Conservation (phyloP, 2,797 vertebrate genomes). For the Arnoldichthys spilopterus region DNA sequence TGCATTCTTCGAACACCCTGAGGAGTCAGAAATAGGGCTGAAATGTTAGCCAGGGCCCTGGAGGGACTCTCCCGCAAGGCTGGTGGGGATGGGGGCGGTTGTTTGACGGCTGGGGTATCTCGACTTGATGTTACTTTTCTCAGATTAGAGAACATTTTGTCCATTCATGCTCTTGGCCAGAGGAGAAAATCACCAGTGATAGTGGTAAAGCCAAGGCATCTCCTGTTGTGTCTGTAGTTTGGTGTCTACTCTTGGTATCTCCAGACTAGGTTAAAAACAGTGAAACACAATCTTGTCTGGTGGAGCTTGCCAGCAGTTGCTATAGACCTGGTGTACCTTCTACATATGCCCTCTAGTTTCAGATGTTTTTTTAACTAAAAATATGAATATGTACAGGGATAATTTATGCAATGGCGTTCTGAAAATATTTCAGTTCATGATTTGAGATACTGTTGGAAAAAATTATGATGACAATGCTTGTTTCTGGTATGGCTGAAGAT, state of each 20-base stretch:
- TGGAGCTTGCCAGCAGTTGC: neutral
- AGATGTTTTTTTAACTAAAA: conserved; percentile 34
- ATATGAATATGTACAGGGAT: neutral
- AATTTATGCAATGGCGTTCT: conserved; percentile 25
- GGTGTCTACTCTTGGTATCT: conserved; percentile 45
- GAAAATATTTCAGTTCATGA: conserved; percentile 22
- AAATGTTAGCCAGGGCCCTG: conserved; percentile 62
- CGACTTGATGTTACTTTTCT: conserved; percentile 79
- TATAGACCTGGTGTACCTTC: conserved; percentile 21
- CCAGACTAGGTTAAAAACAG: conserved; percentile 63
- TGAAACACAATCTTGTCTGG: conserved; percentile 56
- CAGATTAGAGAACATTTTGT: conserved; percentile 77
- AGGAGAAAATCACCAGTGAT: neutral
- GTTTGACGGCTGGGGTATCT: conserved; percentile 59
- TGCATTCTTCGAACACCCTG: conserved; percentile 81
- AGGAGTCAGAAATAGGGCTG: conserved; percentile 83
- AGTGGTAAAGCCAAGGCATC: neutral
- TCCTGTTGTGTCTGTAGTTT: conserved; percentile 32
- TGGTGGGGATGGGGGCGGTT: conserved; percentile 23
- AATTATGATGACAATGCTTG: conserved; percentile 48
- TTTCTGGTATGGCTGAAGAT: conserved; percentile 50
- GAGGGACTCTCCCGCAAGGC: conserved; percentile 61
- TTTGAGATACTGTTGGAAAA: conserved; percentile 45
- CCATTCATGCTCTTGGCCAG: conserved; percentile 63
- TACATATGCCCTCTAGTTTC: conserved; percentile 23